Conservation (phyloP, 2,888 invertebrate genomes). For the Harpagoxenus sublaevis region DNA sequence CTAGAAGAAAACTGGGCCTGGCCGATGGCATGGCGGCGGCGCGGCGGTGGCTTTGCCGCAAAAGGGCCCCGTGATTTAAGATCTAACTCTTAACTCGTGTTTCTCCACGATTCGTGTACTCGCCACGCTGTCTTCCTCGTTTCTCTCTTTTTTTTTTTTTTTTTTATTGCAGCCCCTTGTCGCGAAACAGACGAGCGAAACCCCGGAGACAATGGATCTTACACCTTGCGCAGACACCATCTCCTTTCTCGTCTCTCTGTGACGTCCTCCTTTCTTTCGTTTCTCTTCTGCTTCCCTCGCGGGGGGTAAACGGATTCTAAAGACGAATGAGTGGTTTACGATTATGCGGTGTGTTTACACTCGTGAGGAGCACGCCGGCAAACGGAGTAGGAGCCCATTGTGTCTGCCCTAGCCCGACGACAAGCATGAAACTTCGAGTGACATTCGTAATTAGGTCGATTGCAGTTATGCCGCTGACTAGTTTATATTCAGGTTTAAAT, state of each 20-base stretch:
- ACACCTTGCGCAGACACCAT: constrained; percentile 59
- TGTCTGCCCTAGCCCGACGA: neutral
- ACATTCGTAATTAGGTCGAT: constrained; percentile 20
- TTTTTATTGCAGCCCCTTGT: constrained; percentile 54
- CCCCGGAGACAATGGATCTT: constrained; percentile 64
- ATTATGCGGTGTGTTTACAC: constrained; percentile 25
- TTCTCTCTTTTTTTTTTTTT: neutral
- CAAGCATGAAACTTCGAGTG: neutral
- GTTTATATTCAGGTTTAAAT: neutral
- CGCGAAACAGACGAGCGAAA: constrained; percentile 47
- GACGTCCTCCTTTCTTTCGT: constrained; percentile 11
- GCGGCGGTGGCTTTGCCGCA: constrained; percentile 52
- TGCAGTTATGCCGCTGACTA: neutral
- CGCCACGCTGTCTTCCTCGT: constrained; percentile 31
- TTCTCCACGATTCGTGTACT: constrained; percentile 53
- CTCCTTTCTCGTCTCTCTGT: constrained; percentile 14
- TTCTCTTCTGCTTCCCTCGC: constrained; percentile 11
- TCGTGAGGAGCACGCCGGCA: neutral
- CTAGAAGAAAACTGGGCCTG: constrained; percentile 22
- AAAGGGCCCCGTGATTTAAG: constrained; percentile 77
- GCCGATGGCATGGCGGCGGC: constrained; percentile 23
- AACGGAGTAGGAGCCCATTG: constrained; percentile 9
- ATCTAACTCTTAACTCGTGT: constrained; percentile 76
- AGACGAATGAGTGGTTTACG: constrained; percentile 42
- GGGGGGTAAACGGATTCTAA: constrained; percentile 8